Percentiles rank a stretch among this genome's conserved stretches.
phyloP scores from a whole-genome alignment of 2,797 vertebrate genomes.

The Malurus splendens region DNA sequence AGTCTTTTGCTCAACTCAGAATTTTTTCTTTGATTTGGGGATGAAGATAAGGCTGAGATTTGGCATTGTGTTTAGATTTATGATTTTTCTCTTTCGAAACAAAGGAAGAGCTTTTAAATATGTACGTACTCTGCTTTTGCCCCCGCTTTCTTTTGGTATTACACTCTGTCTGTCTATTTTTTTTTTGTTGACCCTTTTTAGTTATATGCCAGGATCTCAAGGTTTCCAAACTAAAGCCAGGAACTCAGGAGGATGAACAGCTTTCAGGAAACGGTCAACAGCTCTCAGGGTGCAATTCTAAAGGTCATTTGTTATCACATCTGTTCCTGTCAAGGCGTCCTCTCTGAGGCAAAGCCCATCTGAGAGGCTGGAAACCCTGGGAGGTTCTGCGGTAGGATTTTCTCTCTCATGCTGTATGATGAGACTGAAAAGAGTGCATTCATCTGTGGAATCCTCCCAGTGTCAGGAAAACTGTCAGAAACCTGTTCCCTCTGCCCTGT shows the following conservation, averaged over 20 bases:
- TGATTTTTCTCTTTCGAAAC: neutral
- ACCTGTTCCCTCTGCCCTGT: neutral
- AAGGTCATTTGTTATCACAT: slow-evolving; percentile 58
- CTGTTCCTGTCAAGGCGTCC: slow-evolving; percentile 29
- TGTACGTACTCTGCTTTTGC: neutral
- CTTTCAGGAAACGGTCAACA: slow-evolving; percentile 17
- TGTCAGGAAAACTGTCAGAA: neutral
- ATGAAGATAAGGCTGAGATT: neutral
- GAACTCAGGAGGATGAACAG: slow-evolving; percentile 21
- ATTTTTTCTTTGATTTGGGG: neutral
- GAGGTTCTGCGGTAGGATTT: neutral
- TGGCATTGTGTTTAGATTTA: neutral
- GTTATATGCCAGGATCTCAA: neutral
- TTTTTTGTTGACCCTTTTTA: neutral
- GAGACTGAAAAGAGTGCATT: slow-evolving; percentile 4
- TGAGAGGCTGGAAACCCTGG: neutral
- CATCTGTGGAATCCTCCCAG: slow-evolving; percentile 1
- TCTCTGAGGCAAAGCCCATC: slow-evolving; percentile 4
- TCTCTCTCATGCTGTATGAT: neutral
- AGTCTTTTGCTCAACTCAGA: neutral
- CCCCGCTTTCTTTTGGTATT: neutral
- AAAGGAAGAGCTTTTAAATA: neutral
- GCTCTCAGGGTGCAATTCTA: slow-evolving; percentile 39
- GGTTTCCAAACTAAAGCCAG: slow-evolving; percentile 3
- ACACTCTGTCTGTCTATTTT: neutral